phyloP scores from a whole-genome alignment of 1,140 invertebrate species.

The Cydia pomonella region DNA sequence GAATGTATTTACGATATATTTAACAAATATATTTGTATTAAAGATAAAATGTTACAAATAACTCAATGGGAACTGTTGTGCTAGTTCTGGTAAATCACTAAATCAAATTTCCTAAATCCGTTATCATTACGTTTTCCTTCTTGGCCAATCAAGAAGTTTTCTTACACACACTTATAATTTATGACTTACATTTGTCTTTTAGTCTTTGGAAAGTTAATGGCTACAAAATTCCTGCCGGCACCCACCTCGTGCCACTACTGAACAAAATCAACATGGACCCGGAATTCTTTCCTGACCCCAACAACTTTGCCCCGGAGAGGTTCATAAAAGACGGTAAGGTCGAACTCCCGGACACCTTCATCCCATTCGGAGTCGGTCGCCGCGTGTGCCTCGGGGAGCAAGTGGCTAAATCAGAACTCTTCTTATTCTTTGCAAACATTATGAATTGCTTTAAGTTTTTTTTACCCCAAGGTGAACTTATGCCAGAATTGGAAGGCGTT shows the following conservation, averaged over 20 bases:
- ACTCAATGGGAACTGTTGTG: too few species aligned
- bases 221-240: slow-evolving; percentile 87
- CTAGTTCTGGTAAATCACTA: too few species aligned
- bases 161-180: not conserved
- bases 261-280: slow-evolving; percentile 92
- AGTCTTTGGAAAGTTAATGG: slow-evolving; percentile 87
- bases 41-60: too few species aligned
- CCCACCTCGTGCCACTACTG: slow-evolving; percentile 88
- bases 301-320: slow-evolving; percentile 88
- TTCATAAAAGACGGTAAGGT: slow-evolving; percentile 88
- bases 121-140: too few species aligned
- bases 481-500: slow-evolving; percentile 86
- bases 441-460: slow-evolving; percentile 88
- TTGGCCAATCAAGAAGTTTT: too few species aligned
- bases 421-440: slow-evolving; percentile 90
- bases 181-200: slow-evolving; percentile 44
- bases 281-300: slow-evolving; percentile 88
- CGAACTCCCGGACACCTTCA: slow-evolving; percentile 88
- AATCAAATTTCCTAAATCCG: too few species aligned
- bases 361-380: slow-evolving; percentile 92
- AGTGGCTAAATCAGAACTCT: slow-evolving; percentile 91
- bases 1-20: too few species aligned
- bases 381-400: slow-evolving; percentile 94
- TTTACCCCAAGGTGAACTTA: slow-evolving; percentile 83
- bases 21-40: too few species aligned